Evolutionary conservation across 2,888 invertebrate species (phyloP), one percentile per base, ranked within the genome.

Genomic region (Drosophila nr. medialis): DNA sequence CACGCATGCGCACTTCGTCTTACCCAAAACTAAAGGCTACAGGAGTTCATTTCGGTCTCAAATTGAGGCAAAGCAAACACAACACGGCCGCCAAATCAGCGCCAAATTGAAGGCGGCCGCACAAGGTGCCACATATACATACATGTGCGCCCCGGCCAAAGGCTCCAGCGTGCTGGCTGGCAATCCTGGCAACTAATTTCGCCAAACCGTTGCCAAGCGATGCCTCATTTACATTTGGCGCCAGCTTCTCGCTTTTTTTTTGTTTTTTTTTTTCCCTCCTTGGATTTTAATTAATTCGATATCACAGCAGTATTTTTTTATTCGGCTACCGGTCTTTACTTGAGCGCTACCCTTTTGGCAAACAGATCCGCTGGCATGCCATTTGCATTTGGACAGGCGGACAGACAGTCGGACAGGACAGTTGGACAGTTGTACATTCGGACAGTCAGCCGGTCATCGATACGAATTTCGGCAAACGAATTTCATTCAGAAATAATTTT

Each of bases 401-500:
- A 60, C 68, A 48, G 81, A 65, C 69, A 68, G 61, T 58, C 13
- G 21, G 54, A 55, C 40, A 42, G 61, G 45, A 24, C 45, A 24
- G 45, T 15, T 45, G 21, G 83, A 59, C 74, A 67, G 56, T 61
- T 11, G n/a, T 45, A 54, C 49, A 42, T 51, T 48, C 24, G 38
- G 64, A 40, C 65, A 40, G 68, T 58, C 69, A 34, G 74, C 48
- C 83, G 72, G 49, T 67, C 74, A 77, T 86, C 88, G 86, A 88
- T 88, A 72, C 87, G 87, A 81, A 75, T 77, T 81, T 80, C 75
- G 81, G 78, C 81, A 81, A 66, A 77, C 78, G 83, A 83, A 86
- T 88, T 86, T 86, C 86, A 86, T 86, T 86, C 87, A 86, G 84
- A 89, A 86, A 86, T 89, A 86, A 85, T 87, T 89, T 86, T 89